A percentile compares a stretch with the other conserved stretches of the same genome.
Evolutionary conservation across 2,888 invertebrate genomes (phyloP).

Genomic region (Macrophya annulata): DNA sequence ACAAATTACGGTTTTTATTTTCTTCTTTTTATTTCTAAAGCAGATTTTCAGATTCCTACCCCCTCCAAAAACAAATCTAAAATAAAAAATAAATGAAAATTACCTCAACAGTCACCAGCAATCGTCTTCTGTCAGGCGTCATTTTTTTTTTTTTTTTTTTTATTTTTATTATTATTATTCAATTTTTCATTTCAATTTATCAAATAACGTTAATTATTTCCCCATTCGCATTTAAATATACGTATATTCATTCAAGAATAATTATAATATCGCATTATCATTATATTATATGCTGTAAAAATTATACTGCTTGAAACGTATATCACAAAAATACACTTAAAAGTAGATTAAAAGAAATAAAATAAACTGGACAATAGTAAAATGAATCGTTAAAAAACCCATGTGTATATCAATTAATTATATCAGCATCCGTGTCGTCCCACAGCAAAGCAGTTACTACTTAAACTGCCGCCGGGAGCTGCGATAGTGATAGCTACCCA

Average conservation of each 20-base stretch:
- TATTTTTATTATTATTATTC: background rate
- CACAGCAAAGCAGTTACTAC: background rate
- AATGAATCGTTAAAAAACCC: too few species aligned
- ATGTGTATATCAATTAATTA: too few species aligned
- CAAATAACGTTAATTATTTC: background rate
- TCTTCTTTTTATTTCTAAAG: background rate
- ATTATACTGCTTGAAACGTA: too few species aligned
- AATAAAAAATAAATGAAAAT: background rate
- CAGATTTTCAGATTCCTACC: background rate
- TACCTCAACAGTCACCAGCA: slow-evolving; percentile 47
- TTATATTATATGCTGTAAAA: too few species aligned
- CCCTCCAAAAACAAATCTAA: background rate
- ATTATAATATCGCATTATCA: too few species aligned
- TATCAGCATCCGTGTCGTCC: too few species aligned
- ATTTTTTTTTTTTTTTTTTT: slow-evolving; percentile 16
- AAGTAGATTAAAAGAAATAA: too few species aligned
- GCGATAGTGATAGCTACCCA: background rate
- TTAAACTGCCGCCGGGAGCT: background rate
- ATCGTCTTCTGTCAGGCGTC: slow-evolving; percentile 54
- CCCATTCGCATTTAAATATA: background rate
- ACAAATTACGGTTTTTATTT: background rate
- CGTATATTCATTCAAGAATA: too few species aligned
- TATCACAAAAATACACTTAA: too few species aligned
- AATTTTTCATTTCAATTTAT: background rate
- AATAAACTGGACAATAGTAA: too few species aligned